Evolutionary conservation across 2,888 invertebrate species (phyloP), one percentile per base, ranked within the genome.

Genomic region (Synergus umbraculus): DNA sequence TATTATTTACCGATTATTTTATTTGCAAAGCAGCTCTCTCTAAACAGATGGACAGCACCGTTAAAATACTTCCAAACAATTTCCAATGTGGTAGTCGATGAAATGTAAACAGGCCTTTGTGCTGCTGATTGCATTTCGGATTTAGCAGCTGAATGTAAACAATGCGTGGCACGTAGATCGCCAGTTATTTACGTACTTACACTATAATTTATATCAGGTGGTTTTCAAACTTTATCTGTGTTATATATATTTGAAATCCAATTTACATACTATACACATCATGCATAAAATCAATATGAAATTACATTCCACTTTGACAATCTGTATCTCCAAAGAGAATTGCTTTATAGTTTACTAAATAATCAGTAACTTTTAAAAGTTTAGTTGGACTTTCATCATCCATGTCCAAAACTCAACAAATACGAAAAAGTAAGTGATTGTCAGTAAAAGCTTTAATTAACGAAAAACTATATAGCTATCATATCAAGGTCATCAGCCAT

Each of bases 71-170:
- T 73, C 10, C 37, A 54, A 73, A 73, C 73, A 41, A 54, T 73
- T 54, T 54, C 73, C 46, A n/a, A 54, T n/a, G 49, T 49, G 73
- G 10, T n/a, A 8, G 54, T 29, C 41, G 37, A 73, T 76, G 43
- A 46, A 76, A 76, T 29, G 76, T 22, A 63, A 76, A 76, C 63
- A 63, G 29, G 60, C 29, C 46, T 63, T 60, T 63, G 76, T 63
- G 44, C 60, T 9, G 15, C 63, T 76, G 76, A 76, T 76, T 76
- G 63, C 63, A 46, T 76, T 76, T 63, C 18, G 63, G 76, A 76
- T 76, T 76, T 76, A 64, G 22, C 63, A 43, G 44, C 41, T 63
- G 13, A 43, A 10, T 29, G 46, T 43, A 76, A 76, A 76, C 76
- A 76, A 73, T 54, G 73, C n/a, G 41, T 54, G 49, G 73, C 37